Percentiles rank a stretch among this genome's conserved stretches.
Conservation (phyloP, 1,140 invertebrate genomes). For the Mamestra configurata region DNA sequence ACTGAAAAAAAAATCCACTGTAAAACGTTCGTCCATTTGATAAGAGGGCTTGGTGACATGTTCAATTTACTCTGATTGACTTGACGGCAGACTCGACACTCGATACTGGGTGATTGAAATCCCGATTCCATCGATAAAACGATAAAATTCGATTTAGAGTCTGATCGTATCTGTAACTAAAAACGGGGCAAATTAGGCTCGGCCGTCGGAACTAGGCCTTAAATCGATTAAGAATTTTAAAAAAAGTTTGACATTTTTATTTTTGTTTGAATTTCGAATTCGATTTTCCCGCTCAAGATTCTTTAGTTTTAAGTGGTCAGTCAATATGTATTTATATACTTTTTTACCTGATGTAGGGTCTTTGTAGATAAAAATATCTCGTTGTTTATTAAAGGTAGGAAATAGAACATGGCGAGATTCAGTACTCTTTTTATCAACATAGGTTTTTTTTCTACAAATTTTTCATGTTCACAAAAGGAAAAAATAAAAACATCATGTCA, state of each 20-base stretch:
- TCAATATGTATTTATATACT: too few relatives aligned
- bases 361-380: too few relatives aligned
- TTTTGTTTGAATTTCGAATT: conserved; percentile 19
- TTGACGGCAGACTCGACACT: conserved; percentile 68
- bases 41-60: conserved; percentile 65
- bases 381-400: too few relatives aligned
- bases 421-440: too few relatives aligned
- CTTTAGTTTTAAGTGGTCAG: too few relatives aligned
- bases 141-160: conserved; percentile 64
- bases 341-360: not conserved
- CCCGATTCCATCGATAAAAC: conserved; percentile 65
- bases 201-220: conserved; percentile 3
- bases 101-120: conserved; percentile 71
- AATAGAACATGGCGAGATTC: too few relatives aligned
- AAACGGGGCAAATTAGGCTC: conserved; percentile 57
- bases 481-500: too few relatives aligned
- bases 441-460: too few relatives aligned
- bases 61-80: conserved; percentile 75
- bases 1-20: conserved; percentile 5
- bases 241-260: conserved; percentile 11
- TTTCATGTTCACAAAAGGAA: too few relatives aligned
- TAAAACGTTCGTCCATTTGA: conserved; percentile 55
- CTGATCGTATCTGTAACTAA: conserved; percentile 63
- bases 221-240: conserved; percentile 7
- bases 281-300: not conserved